Evolutionary conservation across 2,113 vertebrate genomes (phyloP).

Genomic region (Zosterops hypoxanthus): DNA sequence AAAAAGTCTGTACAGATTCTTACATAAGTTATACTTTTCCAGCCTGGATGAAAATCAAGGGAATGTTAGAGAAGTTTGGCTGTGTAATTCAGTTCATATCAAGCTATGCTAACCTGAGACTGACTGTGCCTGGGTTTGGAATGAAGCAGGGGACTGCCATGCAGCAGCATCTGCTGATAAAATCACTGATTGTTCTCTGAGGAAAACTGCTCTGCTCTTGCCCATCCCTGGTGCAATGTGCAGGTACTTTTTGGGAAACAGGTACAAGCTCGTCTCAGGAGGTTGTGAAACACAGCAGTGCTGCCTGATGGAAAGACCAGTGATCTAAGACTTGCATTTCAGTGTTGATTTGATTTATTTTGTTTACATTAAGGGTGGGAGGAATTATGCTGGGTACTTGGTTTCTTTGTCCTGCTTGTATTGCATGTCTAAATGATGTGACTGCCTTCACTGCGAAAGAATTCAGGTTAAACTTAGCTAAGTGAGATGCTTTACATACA

Average conservation of each 20-base stretch:
- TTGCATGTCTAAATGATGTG: neutral
- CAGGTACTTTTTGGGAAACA: neutral
- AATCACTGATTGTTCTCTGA: neutral
- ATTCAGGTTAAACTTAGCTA: neutral
- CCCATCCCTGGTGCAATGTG: neutral
- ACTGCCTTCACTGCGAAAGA: neutral
- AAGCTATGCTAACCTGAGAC: neutral
- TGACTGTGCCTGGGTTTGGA: neutral
- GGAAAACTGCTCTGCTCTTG: neutral
- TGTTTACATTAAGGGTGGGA: neutral
- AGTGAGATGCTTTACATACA: neutral
- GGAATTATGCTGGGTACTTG: neutral
- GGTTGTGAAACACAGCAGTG: neutral
- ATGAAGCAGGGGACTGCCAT: neutral
- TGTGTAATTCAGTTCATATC: neutral
- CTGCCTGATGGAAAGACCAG: neutral
- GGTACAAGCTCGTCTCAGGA: neutral
- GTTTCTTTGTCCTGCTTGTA: neutral
- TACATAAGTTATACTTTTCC: neutral
- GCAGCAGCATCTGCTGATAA: neutral
- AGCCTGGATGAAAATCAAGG: neutral
- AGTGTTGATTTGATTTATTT: neutral
- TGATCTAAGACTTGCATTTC: neutral
- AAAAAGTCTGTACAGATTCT: neutral
- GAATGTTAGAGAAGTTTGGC: neutral